Percentiles rank a stretch among this genome's conserved stretches.
Conservation (phyloP, 2,797 vertebrate species). For the Phoeniculus purpureus region DNA sequence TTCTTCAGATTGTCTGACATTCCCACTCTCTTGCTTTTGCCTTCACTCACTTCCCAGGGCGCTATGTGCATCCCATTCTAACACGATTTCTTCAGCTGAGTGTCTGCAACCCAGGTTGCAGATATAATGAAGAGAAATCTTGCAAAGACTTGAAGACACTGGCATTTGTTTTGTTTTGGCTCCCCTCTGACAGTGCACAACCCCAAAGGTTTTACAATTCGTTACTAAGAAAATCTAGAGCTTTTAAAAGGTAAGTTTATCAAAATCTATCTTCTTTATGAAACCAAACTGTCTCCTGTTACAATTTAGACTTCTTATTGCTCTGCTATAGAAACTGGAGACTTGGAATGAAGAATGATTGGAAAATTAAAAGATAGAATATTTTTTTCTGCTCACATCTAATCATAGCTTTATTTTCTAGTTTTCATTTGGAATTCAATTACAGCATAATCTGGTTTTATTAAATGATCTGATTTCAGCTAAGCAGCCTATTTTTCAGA, state of each 20-base stretch:
- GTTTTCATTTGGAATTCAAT: neutral
- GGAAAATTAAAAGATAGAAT: neutral
- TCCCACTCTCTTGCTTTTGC: neutral
- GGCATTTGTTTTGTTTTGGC: neutral
- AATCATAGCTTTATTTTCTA: neutral
- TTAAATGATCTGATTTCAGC: neutral
- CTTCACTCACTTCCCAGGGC: neutral
- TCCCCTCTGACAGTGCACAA: rapidly evolving
- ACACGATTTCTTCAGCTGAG: neutral
- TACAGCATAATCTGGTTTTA: neutral
- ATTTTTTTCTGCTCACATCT: neutral
- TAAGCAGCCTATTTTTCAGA: neutral
- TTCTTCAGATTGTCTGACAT: neutral
- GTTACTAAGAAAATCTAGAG: neutral
- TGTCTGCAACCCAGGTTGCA: neutral
- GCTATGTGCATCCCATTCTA: neutral
- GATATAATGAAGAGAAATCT: neutral
- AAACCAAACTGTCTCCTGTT: neutral
- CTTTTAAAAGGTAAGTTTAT: neutral
- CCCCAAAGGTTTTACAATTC: neutral
- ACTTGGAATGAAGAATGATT: neutral
- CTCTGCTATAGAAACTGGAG: neutral
- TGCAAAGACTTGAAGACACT: neutral
- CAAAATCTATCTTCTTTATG: neutral
- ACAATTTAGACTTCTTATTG: neutral